Evolutionary conservation across 2,888 invertebrate species (phyloP).

Genomic region (Lordiphosa andalusiaca): DNA sequence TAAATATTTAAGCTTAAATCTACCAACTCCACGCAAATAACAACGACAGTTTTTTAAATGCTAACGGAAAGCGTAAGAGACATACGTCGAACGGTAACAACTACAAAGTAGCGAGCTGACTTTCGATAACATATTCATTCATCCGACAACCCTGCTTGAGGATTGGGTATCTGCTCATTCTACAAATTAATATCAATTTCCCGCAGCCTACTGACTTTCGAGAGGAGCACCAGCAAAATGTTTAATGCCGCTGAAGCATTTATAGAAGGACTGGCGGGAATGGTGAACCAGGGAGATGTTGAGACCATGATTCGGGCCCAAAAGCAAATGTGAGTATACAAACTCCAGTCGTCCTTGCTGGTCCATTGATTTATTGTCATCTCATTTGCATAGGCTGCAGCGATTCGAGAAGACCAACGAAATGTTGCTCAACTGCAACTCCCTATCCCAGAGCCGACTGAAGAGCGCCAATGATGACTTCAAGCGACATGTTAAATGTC

Average conservation of each 20-base stretch:
- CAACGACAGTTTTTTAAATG: no score
- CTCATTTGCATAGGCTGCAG: conserved; percentile 85
- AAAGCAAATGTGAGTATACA: conserved; percentile 89
- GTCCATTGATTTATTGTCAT: no score
- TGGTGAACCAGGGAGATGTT: conserved; percentile 94
- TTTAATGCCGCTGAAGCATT: conserved; percentile 95
- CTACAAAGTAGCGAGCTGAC: no score
- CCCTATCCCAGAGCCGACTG: conserved; percentile 92
- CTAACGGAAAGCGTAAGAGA: no score
- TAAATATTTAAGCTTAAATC: no score
- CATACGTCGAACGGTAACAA: no score
- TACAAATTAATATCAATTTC: no score
- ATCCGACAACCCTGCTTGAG: no score
- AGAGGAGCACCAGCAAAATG: conserved; percentile 36
- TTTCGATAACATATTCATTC: no score
- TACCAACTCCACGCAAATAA: no score
- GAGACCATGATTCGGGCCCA: conserved; percentile 94
- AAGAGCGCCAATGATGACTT: conserved; percentile 93
- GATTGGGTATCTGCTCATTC: no score
- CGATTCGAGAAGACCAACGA: conserved; percentile 99
- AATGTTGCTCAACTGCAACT: conserved; percentile 98
- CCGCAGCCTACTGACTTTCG: conserved; percentile 2
- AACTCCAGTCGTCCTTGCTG: no score
- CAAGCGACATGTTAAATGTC: conserved; percentile 91
- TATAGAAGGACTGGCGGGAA: conserved; percentile 94